These are phyloP conservation scores for Grapholita molesta DNA, from an alignment of 1,140 invertebrate genomes.

Conservation along the genomic window DNA sequence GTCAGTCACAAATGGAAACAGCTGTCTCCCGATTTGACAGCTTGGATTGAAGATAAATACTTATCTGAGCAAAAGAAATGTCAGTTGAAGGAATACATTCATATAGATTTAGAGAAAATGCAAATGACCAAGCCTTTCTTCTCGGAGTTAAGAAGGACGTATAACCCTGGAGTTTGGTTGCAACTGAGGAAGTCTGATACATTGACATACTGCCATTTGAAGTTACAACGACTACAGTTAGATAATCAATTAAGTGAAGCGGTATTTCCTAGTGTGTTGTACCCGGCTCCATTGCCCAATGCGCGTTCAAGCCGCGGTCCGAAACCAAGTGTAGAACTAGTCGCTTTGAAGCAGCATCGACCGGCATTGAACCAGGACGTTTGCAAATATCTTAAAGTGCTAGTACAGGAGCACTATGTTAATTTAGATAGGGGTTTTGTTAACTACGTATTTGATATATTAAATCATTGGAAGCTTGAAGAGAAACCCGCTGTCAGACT, in stretches of 20 bases:
- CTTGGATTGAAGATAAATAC: conserved; percentile 91
- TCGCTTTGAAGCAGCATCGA: conserved; percentile 80
- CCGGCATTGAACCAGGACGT: conserved; percentile 79
- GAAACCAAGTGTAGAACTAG: conserved; percentile 85
- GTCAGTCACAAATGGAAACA: conserved; percentile 89
- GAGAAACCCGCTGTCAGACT: conserved; percentile 77
- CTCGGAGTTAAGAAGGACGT: conserved; percentile 85
- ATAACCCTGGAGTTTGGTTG: conserved; percentile 87
- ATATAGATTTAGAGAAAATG: conserved; percentile 92
- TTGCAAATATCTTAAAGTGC: conserved; percentile 85
- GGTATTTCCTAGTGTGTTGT: conserved; percentile 87
- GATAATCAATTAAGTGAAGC: conserved; percentile 89
- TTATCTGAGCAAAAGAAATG: conserved; percentile 83
- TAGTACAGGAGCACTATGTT: conserved; percentile 85
- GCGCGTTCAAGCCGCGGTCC: conserved; percentile 61
- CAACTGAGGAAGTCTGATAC: conserved; percentile 85
- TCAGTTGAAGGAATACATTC: conserved; percentile 86
- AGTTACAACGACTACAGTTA: conserved; percentile 84
- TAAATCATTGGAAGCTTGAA: conserved; percentile 78
- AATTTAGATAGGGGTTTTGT: conserved; percentile 88
- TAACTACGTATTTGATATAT: conserved; percentile 80
- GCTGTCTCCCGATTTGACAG: conserved; percentile 85
- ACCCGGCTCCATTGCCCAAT: conserved; percentile 74
- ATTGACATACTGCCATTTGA: conserved; percentile 83
- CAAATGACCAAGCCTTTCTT: conserved; percentile 93